These are phyloP conservation scores for Ctenopoma multispine DNA, from an alignment of 2,797 vertebrate genomes.

Conservation along the genomic window DNA sequence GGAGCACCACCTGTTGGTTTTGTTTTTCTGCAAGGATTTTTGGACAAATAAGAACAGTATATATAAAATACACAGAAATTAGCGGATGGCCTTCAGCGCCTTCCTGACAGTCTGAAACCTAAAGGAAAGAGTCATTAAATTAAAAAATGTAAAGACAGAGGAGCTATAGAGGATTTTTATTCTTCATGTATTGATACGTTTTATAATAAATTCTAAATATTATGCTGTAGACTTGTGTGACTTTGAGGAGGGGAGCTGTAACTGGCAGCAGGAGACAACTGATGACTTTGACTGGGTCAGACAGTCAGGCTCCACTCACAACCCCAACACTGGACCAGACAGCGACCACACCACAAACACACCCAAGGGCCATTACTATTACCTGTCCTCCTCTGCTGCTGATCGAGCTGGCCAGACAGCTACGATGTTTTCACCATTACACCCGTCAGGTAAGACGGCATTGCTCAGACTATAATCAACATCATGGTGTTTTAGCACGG, in stretches of 20 bases:
- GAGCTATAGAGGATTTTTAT: too few species aligned
- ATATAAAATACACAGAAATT: too few species aligned
- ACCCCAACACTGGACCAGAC: slow-evolving; percentile 74
- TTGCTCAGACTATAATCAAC: neutral
- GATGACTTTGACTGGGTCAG: slow-evolving; percentile 79
- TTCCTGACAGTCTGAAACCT: too few species aligned
- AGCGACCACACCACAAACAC: slow-evolving; percentile 84
- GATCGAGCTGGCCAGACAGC: slow-evolving; percentile 66
- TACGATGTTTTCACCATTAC: slow-evolving; percentile 75
- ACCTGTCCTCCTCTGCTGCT: slow-evolving; percentile 64
- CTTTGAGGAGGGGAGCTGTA: slow-evolving; percentile 82
- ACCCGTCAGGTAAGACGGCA: slow-evolving; percentile 72
- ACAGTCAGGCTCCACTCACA: slow-evolving; percentile 62
- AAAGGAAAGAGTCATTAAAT: too few species aligned
- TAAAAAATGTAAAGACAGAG: too few species aligned
- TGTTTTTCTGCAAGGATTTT: too few species aligned
- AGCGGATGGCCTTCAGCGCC: too few species aligned
- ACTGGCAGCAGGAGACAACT: slow-evolving; percentile 75
- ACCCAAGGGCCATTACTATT: slow-evolving; percentile 75
- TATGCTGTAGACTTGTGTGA: slow-evolving; percentile 77
- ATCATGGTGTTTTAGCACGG: neutral
- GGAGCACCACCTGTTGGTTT: neutral
- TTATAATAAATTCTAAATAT: neutral
- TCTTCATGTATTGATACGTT: neutral
- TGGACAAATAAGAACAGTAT: too few species aligned